These are phyloP conservation scores for Neoniphon sammara DNA, from an alignment of 2,797 vertebrate genomes.

Conservation along the genomic window DNA sequence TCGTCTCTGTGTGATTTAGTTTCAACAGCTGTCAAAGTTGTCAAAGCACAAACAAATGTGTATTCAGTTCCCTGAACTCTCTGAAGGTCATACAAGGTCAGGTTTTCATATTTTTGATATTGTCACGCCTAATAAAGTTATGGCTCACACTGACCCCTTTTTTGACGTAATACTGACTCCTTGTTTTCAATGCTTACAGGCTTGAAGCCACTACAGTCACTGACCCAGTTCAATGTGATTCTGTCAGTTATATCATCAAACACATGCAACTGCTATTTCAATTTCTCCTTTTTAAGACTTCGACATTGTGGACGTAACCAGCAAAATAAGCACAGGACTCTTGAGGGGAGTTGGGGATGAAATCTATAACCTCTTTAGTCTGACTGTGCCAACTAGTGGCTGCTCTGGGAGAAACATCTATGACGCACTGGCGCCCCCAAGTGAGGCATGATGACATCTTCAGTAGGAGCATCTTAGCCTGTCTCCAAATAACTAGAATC, in stretches of 20 bases:
- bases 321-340: neutral
- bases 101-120: constrained; percentile 5
- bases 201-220: constrained; percentile 28
- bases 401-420: neutral
- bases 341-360: neutral
- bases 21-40: constrained; percentile 28
- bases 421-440: constrained; percentile 67
- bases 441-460: constrained; percentile 45
- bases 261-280: neutral
- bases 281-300: neutral
- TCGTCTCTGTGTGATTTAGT: constrained; percentile 11
- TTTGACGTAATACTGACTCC: constrained; percentile 29
- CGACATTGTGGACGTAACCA: neutral
- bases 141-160: constrained; percentile 38
- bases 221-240: constrained; percentile 30
- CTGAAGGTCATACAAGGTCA: constrained; percentile 13
- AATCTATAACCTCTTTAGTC: neutral
- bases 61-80: constrained; percentile 28
- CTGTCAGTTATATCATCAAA: constrained; percentile 1
- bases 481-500: neutral
- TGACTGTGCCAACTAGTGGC: constrained; percentile 1
- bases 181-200: constrained; percentile 13
- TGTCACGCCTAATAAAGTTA: neutral
- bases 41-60: constrained; percentile 33
- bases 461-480: neutral